Conservation (phyloP, 2,113 vertebrate genomes). For the Zosterops hypoxanthus region DNA sequence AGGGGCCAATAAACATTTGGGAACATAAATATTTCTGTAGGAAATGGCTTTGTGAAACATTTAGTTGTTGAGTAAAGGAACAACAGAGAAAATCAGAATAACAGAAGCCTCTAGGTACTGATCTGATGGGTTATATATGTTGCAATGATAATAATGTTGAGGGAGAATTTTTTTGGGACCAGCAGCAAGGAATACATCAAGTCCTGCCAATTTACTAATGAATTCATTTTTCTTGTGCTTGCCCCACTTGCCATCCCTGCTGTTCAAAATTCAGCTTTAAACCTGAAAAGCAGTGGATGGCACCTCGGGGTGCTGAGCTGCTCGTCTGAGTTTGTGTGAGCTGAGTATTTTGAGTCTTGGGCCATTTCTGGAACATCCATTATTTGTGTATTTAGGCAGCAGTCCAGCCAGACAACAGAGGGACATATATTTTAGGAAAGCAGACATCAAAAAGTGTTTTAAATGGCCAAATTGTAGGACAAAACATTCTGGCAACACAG, state of each 20-base stretch:
- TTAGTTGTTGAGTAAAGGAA: slow-evolving; percentile 67
- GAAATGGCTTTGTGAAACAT: slow-evolving; percentile 71
- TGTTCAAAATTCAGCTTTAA: background rate
- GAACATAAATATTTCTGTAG: slow-evolving; percentile 70
- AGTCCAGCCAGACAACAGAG: background rate
- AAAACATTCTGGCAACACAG: background rate
- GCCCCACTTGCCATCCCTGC: background rate
- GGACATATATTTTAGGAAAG: background rate
- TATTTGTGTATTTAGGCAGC: background rate
- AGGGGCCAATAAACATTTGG: slow-evolving; percentile 69
- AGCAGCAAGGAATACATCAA: background rate
- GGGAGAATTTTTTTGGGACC: slow-evolving; percentile 24
- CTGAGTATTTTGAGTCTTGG: background rate
- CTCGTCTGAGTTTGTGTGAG: background rate
- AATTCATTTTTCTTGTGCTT: background rate
- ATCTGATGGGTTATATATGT: slow-evolving; percentile 17
- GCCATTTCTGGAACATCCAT: background rate
- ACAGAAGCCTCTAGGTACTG: slow-evolving; percentile 55
- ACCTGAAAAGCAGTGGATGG: background rate
- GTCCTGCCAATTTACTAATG: background rate
- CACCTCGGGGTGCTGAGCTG: background rate
- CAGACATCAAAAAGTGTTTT: background rate
- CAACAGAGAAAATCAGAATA: slow-evolving; percentile 54
- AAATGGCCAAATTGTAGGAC: slow-evolving; percentile 5
- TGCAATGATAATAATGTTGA: slow-evolving; percentile 18